Percentiles rank a stretch among this genome's conserved stretches.
Evolutionary conservation across 2,113 vertebrate genomes (phyloP).

Genomic region (Piprites chloris): DNA sequence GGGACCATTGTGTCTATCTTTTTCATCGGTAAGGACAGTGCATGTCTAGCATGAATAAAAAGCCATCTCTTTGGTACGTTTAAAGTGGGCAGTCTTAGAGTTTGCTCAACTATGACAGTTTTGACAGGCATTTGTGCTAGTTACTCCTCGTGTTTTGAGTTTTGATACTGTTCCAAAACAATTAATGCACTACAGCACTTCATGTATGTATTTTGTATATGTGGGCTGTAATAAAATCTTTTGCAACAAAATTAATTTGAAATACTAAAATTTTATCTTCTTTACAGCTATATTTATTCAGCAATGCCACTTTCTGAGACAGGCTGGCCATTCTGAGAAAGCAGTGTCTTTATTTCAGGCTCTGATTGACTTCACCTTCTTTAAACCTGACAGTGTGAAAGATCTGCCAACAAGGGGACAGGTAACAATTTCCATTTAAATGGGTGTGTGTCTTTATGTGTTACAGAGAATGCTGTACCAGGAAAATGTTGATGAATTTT

Average conservation of each 20-base stretch:
- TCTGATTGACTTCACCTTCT: constrained; percentile 93
- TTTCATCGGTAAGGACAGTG: background rate
- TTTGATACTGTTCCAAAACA: background rate
- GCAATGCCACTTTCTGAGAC: constrained; percentile 93
- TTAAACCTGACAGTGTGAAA: constrained; percentile 88
- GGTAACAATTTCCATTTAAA: constrained; percentile 73
- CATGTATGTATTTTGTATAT: background rate
- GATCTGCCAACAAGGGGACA: constrained; percentile 86
- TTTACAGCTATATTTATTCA: constrained; percentile 83
- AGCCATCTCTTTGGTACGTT: background rate
- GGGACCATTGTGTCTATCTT: background rate
- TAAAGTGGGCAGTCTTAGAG: background rate
- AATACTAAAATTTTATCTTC: background rate
- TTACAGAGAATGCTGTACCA: background rate
- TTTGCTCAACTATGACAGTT: background rate
- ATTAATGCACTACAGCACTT: background rate
- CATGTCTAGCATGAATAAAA: background rate
- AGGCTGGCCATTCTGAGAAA: constrained; percentile 91
- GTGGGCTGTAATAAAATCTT: background rate
- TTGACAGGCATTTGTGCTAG: background rate
- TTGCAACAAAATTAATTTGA: background rate
- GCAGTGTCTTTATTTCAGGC: constrained; percentile 90
- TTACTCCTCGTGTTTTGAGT: background rate
- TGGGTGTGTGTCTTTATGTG: background rate
- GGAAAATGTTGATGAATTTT: background rate